Base-by-base conservation (phyloP, 2,888 invertebrate genomes). In the Exephanes ischioxanthus region DNA sequence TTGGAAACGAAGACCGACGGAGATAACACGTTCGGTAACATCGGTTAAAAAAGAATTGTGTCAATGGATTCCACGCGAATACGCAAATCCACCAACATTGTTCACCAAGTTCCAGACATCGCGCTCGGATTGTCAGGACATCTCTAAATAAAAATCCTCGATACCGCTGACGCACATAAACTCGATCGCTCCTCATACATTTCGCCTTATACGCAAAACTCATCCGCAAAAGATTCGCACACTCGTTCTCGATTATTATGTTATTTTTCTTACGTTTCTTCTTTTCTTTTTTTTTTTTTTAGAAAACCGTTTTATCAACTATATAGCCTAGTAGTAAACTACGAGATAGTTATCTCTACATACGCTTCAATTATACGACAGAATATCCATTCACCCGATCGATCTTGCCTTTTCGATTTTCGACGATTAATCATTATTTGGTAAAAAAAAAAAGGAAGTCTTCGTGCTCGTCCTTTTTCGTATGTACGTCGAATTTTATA, bases 261-360 rank as follows among this genome's bases (percentile, higher is more conserved):
- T 30, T 63, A 11, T n/a, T 37, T 51, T 67, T 45, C 16, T 68
- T 73, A 61, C 33, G 9, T 81, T 66, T 76, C 33, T 5, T 7
- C n/a, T 63, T 63, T 72, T 70, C 79, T 33, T 33, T 63, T 72
- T 70, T 81, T 33, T 33, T 63, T 26, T n/a, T 63, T 63, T 77
- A 76, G 53, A 85, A 85, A 85, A 83, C 72, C 48, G 72, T 72
- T 61, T 83, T 72, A 83, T 85, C 75, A 67, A 77, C 67, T 85
- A 85, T 85, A 85, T 68, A n/a, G 63, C 61, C 81, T 41, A 41
- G 41, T 78, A 70, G 11, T 72, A 61, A 26, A 53, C 71, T 85
- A 85, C 63, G 41, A 75, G 75, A 76, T 75, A 76, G 67, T 76
- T 80, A 80, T 83, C 53, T 41, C 76, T 83, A 85, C 51, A 37